Evolutionary conservation across 2,113 vertebrate species (phyloP).

Genomic region (Otus sunia): DNA sequence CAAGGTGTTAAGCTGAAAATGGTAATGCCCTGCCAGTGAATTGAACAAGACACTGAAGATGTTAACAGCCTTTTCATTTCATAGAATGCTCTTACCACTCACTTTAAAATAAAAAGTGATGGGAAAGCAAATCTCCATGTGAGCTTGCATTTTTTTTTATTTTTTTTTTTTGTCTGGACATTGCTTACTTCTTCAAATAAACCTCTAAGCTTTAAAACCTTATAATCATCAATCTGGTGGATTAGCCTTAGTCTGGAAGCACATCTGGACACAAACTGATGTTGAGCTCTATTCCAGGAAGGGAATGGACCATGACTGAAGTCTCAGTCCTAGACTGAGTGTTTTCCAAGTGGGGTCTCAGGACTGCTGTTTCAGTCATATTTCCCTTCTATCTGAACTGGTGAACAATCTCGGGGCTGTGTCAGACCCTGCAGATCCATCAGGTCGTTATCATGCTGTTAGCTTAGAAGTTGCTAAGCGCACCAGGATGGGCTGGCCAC

Average conservation of each 20-base stretch:
- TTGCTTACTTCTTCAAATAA: background rate
- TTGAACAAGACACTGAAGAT: background rate
- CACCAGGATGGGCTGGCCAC: background rate
- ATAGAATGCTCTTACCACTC: background rate
- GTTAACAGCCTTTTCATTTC: background rate
- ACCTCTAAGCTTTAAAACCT: background rate
- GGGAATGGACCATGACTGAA: background rate
- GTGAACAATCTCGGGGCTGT: background rate
- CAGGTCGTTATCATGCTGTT: fast-evolving
- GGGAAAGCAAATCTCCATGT: background rate
- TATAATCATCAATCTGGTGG: background rate
- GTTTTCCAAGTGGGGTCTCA: background rate
- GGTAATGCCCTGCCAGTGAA: background rate
- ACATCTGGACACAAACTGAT: background rate
- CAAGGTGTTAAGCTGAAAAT: background rate
- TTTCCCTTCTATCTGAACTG: background rate
- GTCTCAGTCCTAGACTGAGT: background rate
- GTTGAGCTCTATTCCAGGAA: background rate
- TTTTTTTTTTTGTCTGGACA: background rate
- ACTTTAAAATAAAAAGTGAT: background rate
- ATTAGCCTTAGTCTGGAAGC: background rate
- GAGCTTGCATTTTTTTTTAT: background rate
- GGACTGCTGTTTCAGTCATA: background rate
- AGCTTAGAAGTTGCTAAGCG: background rate
- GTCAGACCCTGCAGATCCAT: background rate